Conservation (phyloP, 2,888 invertebrate genomes). For the Lumbricus terrestris region DNA sequence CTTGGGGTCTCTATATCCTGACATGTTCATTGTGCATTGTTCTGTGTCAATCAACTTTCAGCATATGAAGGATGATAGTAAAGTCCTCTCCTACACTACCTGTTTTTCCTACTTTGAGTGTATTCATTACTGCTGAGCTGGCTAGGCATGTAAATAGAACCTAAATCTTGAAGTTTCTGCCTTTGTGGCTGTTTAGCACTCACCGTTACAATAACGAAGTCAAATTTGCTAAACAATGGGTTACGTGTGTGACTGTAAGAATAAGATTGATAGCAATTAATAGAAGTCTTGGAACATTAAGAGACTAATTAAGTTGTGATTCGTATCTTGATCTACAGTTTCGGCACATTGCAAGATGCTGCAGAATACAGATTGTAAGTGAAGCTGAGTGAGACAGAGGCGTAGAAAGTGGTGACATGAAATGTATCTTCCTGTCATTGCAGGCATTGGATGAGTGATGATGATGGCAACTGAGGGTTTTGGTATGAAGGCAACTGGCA, state of each 20-base stretch:
- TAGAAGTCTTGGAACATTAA: not conserved
- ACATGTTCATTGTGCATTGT: not conserved
- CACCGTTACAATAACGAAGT: no score
- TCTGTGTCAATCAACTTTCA: no score
- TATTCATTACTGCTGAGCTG: no score
- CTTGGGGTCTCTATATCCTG: not conserved
- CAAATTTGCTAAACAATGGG: no score
- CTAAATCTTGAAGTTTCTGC: no score
- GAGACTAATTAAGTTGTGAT: not conserved
- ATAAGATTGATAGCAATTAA: not conserved
- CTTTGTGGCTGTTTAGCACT: no score
- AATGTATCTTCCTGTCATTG: not conserved
- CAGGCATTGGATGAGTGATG: not conserved
- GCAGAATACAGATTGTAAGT: not conserved
- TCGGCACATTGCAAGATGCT: not conserved
- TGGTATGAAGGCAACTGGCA: constrained; percentile 8
- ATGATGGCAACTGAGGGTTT: not conserved
- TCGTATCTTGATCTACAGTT: not conserved
- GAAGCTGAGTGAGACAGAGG: not conserved
- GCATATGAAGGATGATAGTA: no score
- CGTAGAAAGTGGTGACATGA: not conserved
- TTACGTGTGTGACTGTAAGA: not conserved
- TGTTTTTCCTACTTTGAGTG: no score
- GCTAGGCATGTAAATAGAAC: no score
- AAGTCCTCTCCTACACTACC: no score